phyloP scores from a whole-genome alignment of 2,797 vertebrate species.

The Coregonus sp. region DNA sequence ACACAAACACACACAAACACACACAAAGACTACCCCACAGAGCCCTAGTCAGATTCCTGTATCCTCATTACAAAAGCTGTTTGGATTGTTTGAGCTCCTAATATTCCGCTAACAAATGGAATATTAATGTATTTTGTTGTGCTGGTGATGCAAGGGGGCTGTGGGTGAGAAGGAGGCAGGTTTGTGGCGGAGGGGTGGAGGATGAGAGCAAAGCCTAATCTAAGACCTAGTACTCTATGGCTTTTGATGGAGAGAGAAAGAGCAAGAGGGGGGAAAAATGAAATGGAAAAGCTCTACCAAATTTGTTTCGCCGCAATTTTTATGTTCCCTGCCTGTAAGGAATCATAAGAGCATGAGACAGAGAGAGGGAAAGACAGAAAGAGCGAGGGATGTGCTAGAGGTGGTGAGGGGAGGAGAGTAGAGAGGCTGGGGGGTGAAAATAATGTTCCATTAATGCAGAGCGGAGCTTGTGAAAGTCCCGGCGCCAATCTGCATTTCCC shows the following conservation, averaged over 20 bases:
- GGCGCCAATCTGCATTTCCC: slow-evolving; percentile 76
- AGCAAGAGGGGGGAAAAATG: not conserved
- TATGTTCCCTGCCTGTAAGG: slow-evolving; percentile 25
- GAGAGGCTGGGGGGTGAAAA: slow-evolving; percentile 49
- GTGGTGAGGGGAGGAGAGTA: slow-evolving; percentile 12
- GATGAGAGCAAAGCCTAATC: not conserved
- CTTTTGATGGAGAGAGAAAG: not conserved
- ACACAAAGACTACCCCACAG: slow-evolving; percentile 25
- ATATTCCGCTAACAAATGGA: slow-evolving; percentile 60
- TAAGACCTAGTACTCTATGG: not conserved
- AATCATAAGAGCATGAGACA: slow-evolving; percentile 16
- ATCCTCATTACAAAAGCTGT: too few species aligned
- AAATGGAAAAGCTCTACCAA: not conserved
- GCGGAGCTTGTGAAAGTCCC: slow-evolving; percentile 63
- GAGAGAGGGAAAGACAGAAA: slow-evolving; percentile 20
- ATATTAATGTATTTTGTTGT: slow-evolving; percentile 65
- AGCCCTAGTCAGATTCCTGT: too few species aligned
- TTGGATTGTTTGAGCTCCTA: slow-evolving; percentile 54
- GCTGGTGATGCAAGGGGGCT: slow-evolving; percentile 30
- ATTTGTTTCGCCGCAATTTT: slow-evolving; percentile 1
- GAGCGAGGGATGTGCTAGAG: slow-evolving; percentile 12
- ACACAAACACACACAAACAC: too few species aligned
- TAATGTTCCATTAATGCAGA: slow-evolving; percentile 75
- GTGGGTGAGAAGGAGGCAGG: not conserved
- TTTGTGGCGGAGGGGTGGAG: not conserved